phyloP scores from a whole-genome alignment of 2,888 invertebrate species.

The Trissoscelio sp. region DNA sequence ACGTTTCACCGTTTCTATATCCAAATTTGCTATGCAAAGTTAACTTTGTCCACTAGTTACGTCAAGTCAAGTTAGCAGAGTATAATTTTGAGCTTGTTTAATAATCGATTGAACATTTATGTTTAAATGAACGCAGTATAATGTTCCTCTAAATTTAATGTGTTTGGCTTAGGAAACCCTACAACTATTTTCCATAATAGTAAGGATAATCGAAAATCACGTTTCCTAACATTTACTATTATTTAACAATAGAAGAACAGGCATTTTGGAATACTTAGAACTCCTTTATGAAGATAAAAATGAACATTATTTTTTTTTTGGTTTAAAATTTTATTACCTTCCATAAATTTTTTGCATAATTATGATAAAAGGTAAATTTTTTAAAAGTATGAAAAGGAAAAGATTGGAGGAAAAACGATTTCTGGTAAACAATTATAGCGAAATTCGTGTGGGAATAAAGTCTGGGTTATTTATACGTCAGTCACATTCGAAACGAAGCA shows the following conservation, averaged over 20 bases:
- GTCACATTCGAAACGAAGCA: constrained; percentile 42
- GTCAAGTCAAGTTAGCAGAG: constrained; percentile 34
- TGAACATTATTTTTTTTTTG: too few species aligned
- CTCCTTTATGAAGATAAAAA: too few species aligned
- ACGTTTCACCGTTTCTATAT: constrained; percentile 23
- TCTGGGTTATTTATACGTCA: constrained; percentile 31
- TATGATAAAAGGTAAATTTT: too few species aligned
- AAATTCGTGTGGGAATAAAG: constrained; percentile 21
- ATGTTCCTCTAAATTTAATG: constrained; percentile 25
- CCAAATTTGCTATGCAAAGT: constrained; percentile 36
- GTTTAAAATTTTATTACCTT: too few species aligned
- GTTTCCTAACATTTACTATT: too few species aligned
- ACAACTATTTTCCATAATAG: not conserved
- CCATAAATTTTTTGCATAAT: too few species aligned
- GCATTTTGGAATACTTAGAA: too few species aligned
- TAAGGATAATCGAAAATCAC: too few species aligned
- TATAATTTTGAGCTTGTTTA: constrained; percentile 46
- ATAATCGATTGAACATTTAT: constrained; percentile 46
- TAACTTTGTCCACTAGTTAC: constrained; percentile 59
- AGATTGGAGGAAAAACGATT: not conserved
- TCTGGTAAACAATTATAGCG: constrained; percentile 15
- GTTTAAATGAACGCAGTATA: constrained; percentile 34
- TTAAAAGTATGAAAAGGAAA: too few species aligned
- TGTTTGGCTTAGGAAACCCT: constrained; percentile 2
- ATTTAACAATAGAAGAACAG: too few species aligned